Evolutionary conservation across 1,140 invertebrate genomes (phyloP), one percentile per base, ranked within the genome.

Genomic region (Nylanderia fulva): DNA sequence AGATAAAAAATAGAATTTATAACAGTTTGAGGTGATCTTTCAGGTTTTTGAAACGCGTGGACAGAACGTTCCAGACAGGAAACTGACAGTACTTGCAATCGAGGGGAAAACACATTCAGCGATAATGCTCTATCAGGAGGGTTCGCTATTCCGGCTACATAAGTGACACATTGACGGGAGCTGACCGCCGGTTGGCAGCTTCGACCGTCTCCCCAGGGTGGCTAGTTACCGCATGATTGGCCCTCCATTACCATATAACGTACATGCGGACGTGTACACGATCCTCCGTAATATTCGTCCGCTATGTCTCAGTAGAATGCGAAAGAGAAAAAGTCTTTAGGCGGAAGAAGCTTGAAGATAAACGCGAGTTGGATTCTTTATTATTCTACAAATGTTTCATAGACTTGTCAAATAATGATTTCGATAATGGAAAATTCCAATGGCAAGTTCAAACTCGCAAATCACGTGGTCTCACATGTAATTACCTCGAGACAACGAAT

Each of bases 121-220:
- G 85, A 90, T 91, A 91, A 90, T 88, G 88, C 88, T 92, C 90
- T 91, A 89, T 86, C 85, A 76, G 88, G 90, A 87, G 91, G 86
- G 85, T 90, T 89, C 60, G 82, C 86, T 92, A 93, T 93, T 92
- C 91, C 90, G 85, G 88, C 90, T 92, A 94, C 91, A 89, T 94
- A 95, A 95, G 94, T 95, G 94, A 95, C 94, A 95, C 93, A 95
- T 95, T 95, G 94, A 95, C 93, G 93, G 91, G 92, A 92, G 90
- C 92, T 94, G 93, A 94, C 94, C 93, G 88, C 93, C 91, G 92
- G 92, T 93, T 93, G 93, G 93, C 93, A 94, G 91, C 84, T 89
- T 90, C 91, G 93, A 92, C 92, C 93, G 90, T 91, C 86, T 95
- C 94, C 94, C 94, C 86, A 88, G 93, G 93, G 93, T 93, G 89